phyloP scores from a whole-genome alignment of 2,113 vertebrate genomes.

The Etia nguti region DNA sequence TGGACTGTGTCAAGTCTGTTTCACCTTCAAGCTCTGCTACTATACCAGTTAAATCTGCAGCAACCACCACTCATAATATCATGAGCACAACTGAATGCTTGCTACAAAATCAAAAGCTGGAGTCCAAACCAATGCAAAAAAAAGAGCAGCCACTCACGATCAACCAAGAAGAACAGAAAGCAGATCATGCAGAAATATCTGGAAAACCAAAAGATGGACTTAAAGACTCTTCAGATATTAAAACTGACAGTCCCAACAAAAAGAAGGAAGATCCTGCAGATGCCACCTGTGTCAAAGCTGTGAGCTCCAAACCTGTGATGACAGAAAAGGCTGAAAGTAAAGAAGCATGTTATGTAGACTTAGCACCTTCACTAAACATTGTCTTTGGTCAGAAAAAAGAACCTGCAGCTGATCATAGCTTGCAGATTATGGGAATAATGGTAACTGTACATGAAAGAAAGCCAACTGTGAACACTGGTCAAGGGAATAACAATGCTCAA shows the following conservation, averaged over 20 bases:
- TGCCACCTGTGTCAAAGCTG: neutral
- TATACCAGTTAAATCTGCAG: neutral
- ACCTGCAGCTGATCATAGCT: neutral
- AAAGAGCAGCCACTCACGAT: neutral
- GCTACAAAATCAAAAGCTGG: neutral
- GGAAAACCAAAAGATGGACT: neutral
- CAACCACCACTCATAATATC: neutral
- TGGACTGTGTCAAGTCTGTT: neutral
- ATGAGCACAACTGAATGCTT: neutral
- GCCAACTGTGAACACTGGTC: neutral
- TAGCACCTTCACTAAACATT: neutral
- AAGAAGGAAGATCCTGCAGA: neutral
- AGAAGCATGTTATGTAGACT: neutral
- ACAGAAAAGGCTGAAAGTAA: neutral
- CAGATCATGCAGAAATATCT: neutral
- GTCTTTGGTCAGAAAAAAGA: neutral
- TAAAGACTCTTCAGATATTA: neutral
- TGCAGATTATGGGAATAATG: constrained; percentile 61
- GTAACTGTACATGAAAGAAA: constrained; percentile 51
- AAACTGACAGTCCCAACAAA: neutral
- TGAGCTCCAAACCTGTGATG: neutral
- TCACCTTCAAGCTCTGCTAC: neutral
- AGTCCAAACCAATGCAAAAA: neutral
- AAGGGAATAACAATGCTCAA: neutral
- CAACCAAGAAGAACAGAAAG: neutral